These are phyloP conservation scores for Agrilus mali DNA, from an alignment of 2,888 invertebrate genomes.

Conservation along the genomic window DNA sequence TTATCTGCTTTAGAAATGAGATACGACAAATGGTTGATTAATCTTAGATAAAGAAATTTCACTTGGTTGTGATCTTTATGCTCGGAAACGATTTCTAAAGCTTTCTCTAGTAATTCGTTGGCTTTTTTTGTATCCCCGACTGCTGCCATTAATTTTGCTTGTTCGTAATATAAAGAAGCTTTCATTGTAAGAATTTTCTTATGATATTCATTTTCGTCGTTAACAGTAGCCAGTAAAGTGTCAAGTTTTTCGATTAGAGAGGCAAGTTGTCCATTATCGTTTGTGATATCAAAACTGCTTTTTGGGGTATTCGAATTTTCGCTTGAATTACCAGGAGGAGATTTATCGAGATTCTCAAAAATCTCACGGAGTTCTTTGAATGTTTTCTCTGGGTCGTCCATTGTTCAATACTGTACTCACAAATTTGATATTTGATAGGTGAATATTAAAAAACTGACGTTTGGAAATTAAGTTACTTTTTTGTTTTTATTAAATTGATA, in stretches of 20 bases:
- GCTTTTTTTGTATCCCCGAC: slow-evolving; percentile 19
- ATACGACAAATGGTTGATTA: slow-evolving; percentile 46
- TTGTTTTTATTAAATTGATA: too few species aligned
- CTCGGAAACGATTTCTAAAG: slow-evolving; percentile 21
- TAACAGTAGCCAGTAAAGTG: slow-evolving; percentile 7
- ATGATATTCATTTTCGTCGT: slow-evolving; percentile 14
- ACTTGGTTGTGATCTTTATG: slow-evolving; percentile 21
- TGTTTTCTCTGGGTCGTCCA: slow-evolving; percentile 3
- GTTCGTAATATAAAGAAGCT: slow-evolving; percentile 28
- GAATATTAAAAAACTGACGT: too few species aligned
- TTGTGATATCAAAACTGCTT: slow-evolving; percentile 5
- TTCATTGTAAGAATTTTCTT: slow-evolving; percentile 26
- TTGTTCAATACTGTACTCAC: too few species aligned
- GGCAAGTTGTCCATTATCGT: slow-evolving; percentile 9
- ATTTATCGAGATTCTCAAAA: slow-evolving; percentile 13
- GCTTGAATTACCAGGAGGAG: slow-evolving; percentile 8
- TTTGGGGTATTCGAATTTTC: slow-evolving; percentile 8
- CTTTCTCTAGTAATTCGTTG: slow-evolving; percentile 21
- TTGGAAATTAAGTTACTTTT: too few species aligned
- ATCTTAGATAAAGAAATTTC: slow-evolving; percentile 39
- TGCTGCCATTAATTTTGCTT: slow-evolving; percentile 26
- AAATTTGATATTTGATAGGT: too few species aligned
- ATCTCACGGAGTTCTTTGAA: slow-evolving; percentile 12
- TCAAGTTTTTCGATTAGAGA: slow-evolving; percentile 13
- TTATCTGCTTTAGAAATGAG: slow-evolving; percentile 42